These are phyloP conservation scores for Poeciliopsis gracilis DNA, from an alignment of 2,797 vertebrate genomes.

Conservation along the genomic window DNA sequence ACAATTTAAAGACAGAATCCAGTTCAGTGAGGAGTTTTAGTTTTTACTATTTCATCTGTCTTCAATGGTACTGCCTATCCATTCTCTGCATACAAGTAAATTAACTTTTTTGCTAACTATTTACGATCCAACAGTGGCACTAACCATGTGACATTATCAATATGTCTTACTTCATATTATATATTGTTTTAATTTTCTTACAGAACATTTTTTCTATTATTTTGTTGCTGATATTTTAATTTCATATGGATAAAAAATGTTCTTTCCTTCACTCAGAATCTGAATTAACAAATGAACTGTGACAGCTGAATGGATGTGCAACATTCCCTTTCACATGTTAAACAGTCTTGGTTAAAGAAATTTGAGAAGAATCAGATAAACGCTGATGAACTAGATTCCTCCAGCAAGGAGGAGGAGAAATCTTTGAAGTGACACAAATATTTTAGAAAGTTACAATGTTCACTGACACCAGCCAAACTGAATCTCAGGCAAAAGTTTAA, in stretches of 20 bases:
- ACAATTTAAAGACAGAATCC: neutral
- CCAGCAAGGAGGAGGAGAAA: neutral
- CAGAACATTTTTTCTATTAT: neutral
- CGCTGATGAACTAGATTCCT: neutral
- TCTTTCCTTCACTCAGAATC: neutral
- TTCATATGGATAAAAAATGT: neutral
- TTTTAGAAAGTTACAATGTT: neutral
- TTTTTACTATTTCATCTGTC: neutral
- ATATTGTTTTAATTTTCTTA: neutral
- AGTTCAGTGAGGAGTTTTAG: neutral
- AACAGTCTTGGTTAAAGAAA: neutral
- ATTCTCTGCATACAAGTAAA: neutral
- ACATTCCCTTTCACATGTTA: neutral
- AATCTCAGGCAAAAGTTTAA: neutral
- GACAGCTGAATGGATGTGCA: neutral
- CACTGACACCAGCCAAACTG: neutral
- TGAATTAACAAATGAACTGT: neutral
- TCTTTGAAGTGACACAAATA: neutral
- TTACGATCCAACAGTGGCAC: neutral
- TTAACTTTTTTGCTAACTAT: neutral
- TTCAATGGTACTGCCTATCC: neutral
- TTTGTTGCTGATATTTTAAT: neutral
- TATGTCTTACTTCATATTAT: neutral
- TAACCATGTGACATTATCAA: neutral
- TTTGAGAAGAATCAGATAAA: slow-evolving; percentile 2